Percentiles rank a stretch among this genome's conserved stretches.
phyloP scores from a whole-genome alignment of 1,140 invertebrate species.

The Euwallacea similis region DNA sequence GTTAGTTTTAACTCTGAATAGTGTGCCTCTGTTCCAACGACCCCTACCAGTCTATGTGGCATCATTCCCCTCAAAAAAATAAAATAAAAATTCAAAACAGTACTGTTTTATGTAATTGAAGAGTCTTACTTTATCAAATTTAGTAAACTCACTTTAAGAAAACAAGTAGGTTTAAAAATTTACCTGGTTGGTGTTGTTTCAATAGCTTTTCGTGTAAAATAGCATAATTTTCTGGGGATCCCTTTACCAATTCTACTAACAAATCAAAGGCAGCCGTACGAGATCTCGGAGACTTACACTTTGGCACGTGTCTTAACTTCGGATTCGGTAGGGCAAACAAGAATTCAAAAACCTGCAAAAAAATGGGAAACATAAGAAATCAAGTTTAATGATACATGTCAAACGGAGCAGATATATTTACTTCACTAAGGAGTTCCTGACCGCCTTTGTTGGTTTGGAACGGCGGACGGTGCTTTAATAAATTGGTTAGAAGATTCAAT shows the following conservation, averaged over 20 bases:
- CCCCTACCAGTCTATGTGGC: too few relatives aligned
- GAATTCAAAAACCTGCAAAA: slow-evolving; percentile 75
- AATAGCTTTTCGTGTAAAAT: slow-evolving; percentile 80
- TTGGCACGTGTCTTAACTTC: slow-evolving; percentile 80
- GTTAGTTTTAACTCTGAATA: too few relatives aligned
- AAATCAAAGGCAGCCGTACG: slow-evolving; percentile 88
- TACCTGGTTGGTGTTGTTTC: slow-evolving; percentile 81
- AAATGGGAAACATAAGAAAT: slow-evolving; percentile 1
- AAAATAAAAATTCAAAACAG: too few relatives aligned
- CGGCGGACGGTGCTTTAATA: slow-evolving; percentile 84
- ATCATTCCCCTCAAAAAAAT: too few relatives aligned
- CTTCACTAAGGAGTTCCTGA: slow-evolving; percentile 69
- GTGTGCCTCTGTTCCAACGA: too few relatives aligned
- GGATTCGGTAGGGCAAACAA: slow-evolving; percentile 89
- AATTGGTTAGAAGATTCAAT: slow-evolving; percentile 81
- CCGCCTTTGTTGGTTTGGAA: slow-evolving; percentile 83
- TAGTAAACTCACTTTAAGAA: too few relatives aligned
- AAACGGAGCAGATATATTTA: slow-evolving; percentile 40
- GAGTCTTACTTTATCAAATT: too few relatives aligned
- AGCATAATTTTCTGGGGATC: slow-evolving; percentile 82
- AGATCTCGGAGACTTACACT: slow-evolving; percentile 88
- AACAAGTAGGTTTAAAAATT: background rate
- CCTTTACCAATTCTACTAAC: slow-evolving; percentile 83
- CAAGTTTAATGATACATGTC: background rate
- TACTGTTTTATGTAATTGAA: too few relatives aligned